These are phyloP conservation scores for Periophthalmodon schlosseri DNA, from an alignment of 2,113 vertebrate species.

Conservation along the genomic window DNA sequence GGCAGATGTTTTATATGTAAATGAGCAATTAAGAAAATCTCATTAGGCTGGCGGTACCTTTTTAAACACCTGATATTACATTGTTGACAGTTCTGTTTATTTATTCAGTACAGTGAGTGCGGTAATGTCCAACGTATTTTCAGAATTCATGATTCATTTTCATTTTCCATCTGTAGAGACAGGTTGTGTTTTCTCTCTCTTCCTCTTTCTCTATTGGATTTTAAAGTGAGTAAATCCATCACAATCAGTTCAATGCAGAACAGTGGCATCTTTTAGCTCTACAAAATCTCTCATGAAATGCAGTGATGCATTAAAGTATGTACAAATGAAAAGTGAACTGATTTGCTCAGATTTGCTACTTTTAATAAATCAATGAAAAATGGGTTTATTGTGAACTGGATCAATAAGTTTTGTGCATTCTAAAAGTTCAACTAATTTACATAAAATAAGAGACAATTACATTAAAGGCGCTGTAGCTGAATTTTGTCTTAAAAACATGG, in stretches of 20 bases:
- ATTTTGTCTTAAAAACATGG: too few species aligned
- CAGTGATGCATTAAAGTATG: too few species aligned
- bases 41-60: not conserved
- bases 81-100: conserved; percentile 1
- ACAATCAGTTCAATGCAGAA: conserved; percentile 20
- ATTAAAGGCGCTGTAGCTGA: too few species aligned
- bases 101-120: not conserved
- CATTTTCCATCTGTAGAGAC: conserved; percentile 14
- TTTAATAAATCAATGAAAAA: too few species aligned
- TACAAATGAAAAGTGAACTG: too few species aligned
- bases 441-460: too few species aligned
- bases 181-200: conserved; percentile 9
- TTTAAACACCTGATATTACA: not conserved
- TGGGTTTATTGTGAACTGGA: too few species aligned
- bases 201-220: conserved; percentile 5
- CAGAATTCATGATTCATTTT: conserved; percentile 6
- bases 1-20: conserved; percentile 19
- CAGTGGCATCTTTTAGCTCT: conserved; percentile 3
- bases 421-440: too few species aligned
- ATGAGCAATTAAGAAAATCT: conserved; percentile 10
- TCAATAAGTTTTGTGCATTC: too few species aligned
- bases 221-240: conserved; percentile 5
- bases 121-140: conserved; percentile 1
- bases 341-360: too few species aligned
- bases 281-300: too few species aligned